phyloP scores from a whole-genome alignment of 2,888 invertebrate genomes.

The Lepas anatifera region DNA sequence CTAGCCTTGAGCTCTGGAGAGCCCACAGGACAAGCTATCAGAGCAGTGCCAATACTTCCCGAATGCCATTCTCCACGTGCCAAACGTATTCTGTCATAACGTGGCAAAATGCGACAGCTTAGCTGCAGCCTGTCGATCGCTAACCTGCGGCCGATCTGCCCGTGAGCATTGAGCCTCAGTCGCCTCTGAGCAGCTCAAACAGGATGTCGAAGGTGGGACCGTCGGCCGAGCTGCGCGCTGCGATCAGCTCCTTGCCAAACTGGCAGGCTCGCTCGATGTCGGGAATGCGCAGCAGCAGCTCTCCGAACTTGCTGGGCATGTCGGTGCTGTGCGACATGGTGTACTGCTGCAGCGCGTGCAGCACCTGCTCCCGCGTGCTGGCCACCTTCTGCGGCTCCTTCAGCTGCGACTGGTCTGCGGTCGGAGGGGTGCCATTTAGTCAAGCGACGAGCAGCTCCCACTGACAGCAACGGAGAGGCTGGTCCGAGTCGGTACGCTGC shows the following conservation, averaged over 20 bases:
- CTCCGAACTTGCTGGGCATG: constrained; percentile 88
- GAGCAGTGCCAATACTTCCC: too few species aligned
- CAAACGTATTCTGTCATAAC: too few species aligned
- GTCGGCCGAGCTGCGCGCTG: constrained; percentile 68
- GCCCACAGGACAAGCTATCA: too few species aligned
- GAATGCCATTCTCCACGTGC: too few species aligned
- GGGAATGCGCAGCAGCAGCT: constrained; percentile 79
- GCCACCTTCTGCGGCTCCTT: constrained; percentile 88
- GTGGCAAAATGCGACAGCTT: too few species aligned
- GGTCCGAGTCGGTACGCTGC: too few species aligned
- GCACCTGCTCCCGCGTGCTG: constrained; percentile 84
- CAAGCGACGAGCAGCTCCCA: too few species aligned
- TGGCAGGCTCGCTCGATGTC: constrained; percentile 91
- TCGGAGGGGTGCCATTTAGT: too few species aligned
- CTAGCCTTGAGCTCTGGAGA: too few species aligned
- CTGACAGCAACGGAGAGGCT: too few species aligned
- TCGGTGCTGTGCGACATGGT: constrained; percentile 82
- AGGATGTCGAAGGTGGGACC: constrained; percentile 65
- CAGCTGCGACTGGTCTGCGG: constrained; percentile 73
- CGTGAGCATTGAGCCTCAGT: constrained; percentile 33
- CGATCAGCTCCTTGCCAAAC: constrained; percentile 82
- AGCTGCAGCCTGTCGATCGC: too few species aligned
- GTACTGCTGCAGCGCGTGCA: constrained; percentile 83
- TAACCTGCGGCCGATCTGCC: too few species aligned
- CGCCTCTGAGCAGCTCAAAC: constrained; percentile 87